Base-by-base conservation (phyloP, 2,888 invertebrate species). In the Dusona sp. region DNA sequence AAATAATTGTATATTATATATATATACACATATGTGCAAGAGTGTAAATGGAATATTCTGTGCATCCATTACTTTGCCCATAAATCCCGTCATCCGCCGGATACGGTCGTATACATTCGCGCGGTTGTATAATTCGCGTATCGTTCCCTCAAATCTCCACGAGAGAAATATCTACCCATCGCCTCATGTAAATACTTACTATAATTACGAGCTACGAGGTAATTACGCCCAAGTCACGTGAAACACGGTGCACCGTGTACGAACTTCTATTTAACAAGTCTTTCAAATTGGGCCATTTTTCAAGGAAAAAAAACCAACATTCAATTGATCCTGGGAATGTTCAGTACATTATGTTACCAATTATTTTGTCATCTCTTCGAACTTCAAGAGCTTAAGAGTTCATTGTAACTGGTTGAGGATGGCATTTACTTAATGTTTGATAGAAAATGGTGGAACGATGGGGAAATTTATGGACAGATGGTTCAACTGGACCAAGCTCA, bases 51-150 rank as follows among this genome's bases (percentile, higher is more conserved):
- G 57, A 74, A 45, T 75, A 67, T 75, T 67, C 74, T 81, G 74
- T 67, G 51, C 25, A 72, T 64, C 54, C 65, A 81, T 81, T 84
- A 84, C 77, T 38, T 67, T 77, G 57, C 45, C 77, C 72, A 81
- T 77, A 84, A 84, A 79, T 70, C 61, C 51, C 48, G 29, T 68
- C 82, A 82, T 82, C 82, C 82, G 75, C 75, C 82, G 82, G 82
- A 82, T 77, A 82, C 75, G 68, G 13, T 75, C 68, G 75, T 82
- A 82, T 82, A 81, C 61, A 68, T 77, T 79, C 70, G 57, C 75
- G 61, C 61, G 57, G 74, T 81, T 81, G 81, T 81, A 81, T 81
- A 81, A 81, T 81, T 74, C 75, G 67, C 82, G 36, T 82, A 82
- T 82, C 82, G 36, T 61, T 70, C 45, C 61, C 75, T 82, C 82